These are phyloP conservation scores for Molorchus minor DNA, from an alignment of 2,888 invertebrate genomes.

Conservation along the genomic window DNA sequence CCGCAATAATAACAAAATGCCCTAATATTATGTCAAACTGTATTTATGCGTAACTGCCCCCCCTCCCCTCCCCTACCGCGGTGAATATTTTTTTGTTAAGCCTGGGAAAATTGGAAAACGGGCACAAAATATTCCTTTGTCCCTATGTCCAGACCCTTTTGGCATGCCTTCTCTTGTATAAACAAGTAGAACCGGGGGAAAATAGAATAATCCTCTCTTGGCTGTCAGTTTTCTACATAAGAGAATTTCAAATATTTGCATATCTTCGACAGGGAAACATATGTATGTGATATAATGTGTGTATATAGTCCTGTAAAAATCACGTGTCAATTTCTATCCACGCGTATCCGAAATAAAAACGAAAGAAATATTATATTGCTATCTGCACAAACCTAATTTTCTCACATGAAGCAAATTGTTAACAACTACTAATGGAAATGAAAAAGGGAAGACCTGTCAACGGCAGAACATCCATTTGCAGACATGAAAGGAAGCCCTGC, in stretches of 20 bases:
- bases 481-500: no score
- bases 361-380: no score
- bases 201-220: neutral
- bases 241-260: conserved; percentile 7
- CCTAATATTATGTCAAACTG: no score
- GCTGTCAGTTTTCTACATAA: conserved; percentile 1
- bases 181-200: neutral
- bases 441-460: conserved; percentile 28
- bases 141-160: no score
- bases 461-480: conserved; percentile 28
- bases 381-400: no score
- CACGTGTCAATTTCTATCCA: conserved; percentile 1
- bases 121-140: no score
- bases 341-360: neutral
- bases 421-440: conserved; percentile 20
- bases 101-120: no score
- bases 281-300: neutral
- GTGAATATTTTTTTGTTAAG: no score
- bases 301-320: neutral
- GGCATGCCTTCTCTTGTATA: no score
- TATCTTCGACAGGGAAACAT: neutral
- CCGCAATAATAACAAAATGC: no score
- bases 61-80: no score
- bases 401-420: neutral
- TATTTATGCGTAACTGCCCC: no score